A percentile compares a stretch with the other conserved stretches of the same genome.
These are phyloP conservation scores for Ditylenchus weischeri DNA, from an alignment of 2,888 invertebrate species.

Conservation along the genomic window DNA sequence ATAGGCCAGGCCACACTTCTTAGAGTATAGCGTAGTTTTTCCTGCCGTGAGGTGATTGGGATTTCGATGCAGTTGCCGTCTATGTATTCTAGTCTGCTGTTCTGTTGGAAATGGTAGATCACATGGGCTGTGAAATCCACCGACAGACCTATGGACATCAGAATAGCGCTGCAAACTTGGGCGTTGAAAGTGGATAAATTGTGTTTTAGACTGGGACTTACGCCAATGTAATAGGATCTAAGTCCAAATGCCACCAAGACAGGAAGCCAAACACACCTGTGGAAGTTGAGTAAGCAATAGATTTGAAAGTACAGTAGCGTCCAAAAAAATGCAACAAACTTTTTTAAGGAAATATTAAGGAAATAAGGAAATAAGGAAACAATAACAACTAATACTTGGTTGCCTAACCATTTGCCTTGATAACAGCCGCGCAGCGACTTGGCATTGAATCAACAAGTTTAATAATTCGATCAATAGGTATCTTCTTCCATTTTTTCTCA, in stretches of 20 bases:
- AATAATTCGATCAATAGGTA: no score
- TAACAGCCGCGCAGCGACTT: no score
- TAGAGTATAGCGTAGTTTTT: slow-evolving; percentile 49
- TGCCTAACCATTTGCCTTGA: no score
- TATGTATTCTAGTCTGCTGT: slow-evolving; percentile 11
- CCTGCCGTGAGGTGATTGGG: slow-evolving; percentile 16
- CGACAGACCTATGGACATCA: slow-evolving; percentile 56
- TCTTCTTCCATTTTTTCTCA: no score
- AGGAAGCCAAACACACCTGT: slow-evolving; percentile 54
- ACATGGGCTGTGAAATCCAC: slow-evolving; percentile 58
- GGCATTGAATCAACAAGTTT: no score
- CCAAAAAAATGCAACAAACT: no score
- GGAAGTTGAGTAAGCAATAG: not conserved
- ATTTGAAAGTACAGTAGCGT: not conserved
- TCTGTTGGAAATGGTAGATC: slow-evolving; percentile 56
- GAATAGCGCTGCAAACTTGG: slow-evolving; percentile 43
- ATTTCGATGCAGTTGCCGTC: not conserved
- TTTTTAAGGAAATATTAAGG: no score
- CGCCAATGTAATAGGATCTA: slow-evolving; percentile 54
- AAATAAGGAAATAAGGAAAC: no score
- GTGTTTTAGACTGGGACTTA: no score
- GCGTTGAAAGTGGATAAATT: not conserved
- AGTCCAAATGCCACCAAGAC: slow-evolving; percentile 54
- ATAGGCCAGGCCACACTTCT: slow-evolving; percentile 56
- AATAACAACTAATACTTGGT: no score